These are phyloP conservation scores for Vombatus ursinus DNA, from an alignment of 2,113 vertebrate species.

Conservation along the genomic window DNA sequence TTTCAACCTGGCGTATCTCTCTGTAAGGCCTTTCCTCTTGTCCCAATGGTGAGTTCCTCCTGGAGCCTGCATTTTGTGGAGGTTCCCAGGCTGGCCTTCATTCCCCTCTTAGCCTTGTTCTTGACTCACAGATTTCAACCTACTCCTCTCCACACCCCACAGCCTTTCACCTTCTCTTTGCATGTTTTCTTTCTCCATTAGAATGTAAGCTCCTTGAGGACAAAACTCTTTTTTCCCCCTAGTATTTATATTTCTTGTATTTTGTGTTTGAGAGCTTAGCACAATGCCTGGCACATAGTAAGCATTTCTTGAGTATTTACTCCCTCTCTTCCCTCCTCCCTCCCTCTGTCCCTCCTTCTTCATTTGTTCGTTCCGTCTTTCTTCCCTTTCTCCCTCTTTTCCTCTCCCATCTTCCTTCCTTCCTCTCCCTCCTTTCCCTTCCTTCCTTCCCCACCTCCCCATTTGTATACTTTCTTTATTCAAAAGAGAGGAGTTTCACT, in stretches of 20 bases:
- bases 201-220: too few relatives aligned
- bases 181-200: neutral
- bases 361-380: neutral
- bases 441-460: neutral
- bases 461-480: constrained; percentile 14
- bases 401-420: too few relatives aligned
- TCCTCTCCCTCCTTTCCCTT: neutral
- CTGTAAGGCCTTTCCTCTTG: neutral
- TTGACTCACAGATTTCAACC: neutral
- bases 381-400: neutral
- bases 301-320: neutral
- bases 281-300: too few relatives aligned
- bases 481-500: constrained; percentile 23
- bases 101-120: neutral
- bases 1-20: too few relatives aligned
- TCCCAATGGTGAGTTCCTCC: neutral
- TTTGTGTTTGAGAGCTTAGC: neutral
- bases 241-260: neutral
- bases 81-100: neutral
- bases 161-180: neutral
- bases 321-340: neutral
- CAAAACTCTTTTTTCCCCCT: too few relatives aligned
- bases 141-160: neutral
- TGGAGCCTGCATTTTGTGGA: neutral
- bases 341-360: neutral